Conservation (phyloP, 2,113 vertebrate genomes). For the Sterna hirundo region DNA sequence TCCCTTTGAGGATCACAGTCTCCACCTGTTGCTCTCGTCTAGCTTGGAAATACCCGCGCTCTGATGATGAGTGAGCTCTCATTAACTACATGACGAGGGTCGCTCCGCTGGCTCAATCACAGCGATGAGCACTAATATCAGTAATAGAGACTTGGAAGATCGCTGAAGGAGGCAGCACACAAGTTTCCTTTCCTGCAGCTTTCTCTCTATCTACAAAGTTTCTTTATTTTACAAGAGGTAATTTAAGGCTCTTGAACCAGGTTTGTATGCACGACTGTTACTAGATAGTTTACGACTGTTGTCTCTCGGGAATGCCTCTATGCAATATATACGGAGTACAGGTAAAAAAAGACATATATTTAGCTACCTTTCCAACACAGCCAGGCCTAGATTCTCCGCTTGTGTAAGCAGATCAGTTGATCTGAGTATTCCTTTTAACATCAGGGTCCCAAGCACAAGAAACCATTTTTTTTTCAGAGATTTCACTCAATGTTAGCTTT, state of each 20-base stretch:
- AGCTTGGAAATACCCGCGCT: neutral
- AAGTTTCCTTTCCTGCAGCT: rapidly evolving
- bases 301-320: neutral
- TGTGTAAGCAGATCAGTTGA: neutral
- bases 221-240: neutral
- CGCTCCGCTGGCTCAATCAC: rapidly evolving
- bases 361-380: neutral
- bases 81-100: neutral
- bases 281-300: neutral
- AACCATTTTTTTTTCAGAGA: neutral
- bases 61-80: neutral
- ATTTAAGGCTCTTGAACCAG: neutral
- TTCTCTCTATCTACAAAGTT: neutral
- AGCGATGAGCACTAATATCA: neutral
- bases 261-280: neutral
- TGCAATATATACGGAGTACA: neutral
- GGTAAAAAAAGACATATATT: neutral
- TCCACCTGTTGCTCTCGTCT: neutral
- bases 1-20: conserved; percentile 15
- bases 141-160: neutral
- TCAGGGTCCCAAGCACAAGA: neutral
- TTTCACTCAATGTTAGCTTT: neutral
- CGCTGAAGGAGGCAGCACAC: neutral
- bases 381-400: neutral
- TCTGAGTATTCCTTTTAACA: neutral